Percentiles rank a stretch among this genome's conserved stretches.
These are phyloP conservation scores for Drosophila ercepeae DNA, from an alignment of 1,140 invertebrate genomes.

Conservation along the genomic window DNA sequence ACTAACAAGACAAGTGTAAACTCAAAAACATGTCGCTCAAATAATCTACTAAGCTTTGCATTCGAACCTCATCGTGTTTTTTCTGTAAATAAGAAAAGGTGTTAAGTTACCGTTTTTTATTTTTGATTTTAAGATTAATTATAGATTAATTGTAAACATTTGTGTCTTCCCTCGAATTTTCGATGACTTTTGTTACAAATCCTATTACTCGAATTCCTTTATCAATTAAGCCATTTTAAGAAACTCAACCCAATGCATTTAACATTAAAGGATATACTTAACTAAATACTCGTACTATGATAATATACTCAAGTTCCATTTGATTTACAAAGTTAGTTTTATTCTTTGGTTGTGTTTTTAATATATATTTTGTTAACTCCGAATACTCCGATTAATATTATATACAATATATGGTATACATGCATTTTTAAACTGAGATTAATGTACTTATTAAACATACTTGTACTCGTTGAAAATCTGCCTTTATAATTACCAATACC, in stretches of 20 bases:
- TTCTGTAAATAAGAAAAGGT: conserved; percentile 33
- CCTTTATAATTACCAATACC: not conserved
- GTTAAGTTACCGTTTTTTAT: conserved; percentile 40
- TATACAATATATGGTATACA: not conserved
- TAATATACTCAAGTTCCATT: conserved; percentile 14
- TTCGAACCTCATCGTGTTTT: conserved; percentile 13
- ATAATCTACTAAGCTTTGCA: not conserved
- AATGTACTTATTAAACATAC: conserved; percentile 1
- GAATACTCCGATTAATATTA: conserved; percentile 2
- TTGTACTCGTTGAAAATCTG: not conserved
- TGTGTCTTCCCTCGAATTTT: conserved; percentile 54
- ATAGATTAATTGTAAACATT: conserved; percentile 36
- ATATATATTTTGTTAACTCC: conserved; percentile 23
- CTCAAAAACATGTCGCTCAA: conserved; percentile 14
- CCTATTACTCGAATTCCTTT: conserved; percentile 35
- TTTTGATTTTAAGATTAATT: conserved; percentile 34
- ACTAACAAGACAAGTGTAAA: conserved; percentile 43
- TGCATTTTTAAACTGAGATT: conserved; percentile 7
- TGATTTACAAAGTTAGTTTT: conserved; percentile 15
- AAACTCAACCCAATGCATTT: conserved; percentile 43
- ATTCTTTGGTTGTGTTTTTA: conserved; percentile 53
- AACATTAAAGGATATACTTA: conserved; percentile 7
- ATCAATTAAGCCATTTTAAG: conserved; percentile 1
- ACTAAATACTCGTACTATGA: conserved; percentile 13
- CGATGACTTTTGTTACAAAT: conserved; percentile 28